Conservation (phyloP, 2,888 invertebrate genomes). For the Aromia moschata region DNA sequence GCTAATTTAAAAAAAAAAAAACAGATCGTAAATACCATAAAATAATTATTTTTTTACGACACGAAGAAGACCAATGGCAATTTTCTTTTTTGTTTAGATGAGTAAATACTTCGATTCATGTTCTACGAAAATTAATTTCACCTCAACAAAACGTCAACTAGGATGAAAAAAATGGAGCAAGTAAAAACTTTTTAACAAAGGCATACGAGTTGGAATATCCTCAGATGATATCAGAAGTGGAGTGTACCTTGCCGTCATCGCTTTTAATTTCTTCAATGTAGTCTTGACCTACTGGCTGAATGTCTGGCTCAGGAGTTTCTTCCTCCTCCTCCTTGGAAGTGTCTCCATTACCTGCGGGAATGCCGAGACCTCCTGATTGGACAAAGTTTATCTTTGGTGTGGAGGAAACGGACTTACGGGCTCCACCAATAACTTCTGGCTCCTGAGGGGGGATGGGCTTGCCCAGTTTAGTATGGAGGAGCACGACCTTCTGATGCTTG, state of each 20-base stretch:
- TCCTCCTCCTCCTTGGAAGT: constrained; percentile 64
- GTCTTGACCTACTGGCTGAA: constrained; percentile 93
- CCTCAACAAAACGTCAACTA: not conserved
- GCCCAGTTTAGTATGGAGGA: constrained; percentile 95
- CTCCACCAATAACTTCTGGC: constrained; percentile 82
- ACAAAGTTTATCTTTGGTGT: constrained; percentile 88
- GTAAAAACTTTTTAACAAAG: constrained; percentile 1
- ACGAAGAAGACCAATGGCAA: too few species aligned
- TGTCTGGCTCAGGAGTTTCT: constrained; percentile 76
- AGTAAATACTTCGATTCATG: too few species aligned
- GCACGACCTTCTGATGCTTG: constrained; percentile 97
- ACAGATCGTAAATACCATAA: too few species aligned
- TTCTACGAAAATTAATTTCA: not conserved
- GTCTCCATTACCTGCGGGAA: constrained; percentile 62
- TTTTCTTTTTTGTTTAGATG: too few species aligned
- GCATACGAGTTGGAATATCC: not conserved
- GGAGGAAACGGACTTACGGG: constrained; percentile 67
- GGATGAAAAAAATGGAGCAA: constrained; percentile 4
- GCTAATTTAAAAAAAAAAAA: too few species aligned
- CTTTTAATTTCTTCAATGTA: constrained; percentile 97
- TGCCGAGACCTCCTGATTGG: constrained; percentile 77
- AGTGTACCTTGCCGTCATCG: constrained; percentile 81
- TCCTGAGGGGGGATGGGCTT: constrained; percentile 97
- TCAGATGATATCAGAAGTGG: not conserved
- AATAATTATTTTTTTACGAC: too few species aligned